Percentiles rank a stretch among this genome's conserved stretches.
Conservation (phyloP, 2,113 vertebrate genomes). For the Mohoua ochrocephala region DNA sequence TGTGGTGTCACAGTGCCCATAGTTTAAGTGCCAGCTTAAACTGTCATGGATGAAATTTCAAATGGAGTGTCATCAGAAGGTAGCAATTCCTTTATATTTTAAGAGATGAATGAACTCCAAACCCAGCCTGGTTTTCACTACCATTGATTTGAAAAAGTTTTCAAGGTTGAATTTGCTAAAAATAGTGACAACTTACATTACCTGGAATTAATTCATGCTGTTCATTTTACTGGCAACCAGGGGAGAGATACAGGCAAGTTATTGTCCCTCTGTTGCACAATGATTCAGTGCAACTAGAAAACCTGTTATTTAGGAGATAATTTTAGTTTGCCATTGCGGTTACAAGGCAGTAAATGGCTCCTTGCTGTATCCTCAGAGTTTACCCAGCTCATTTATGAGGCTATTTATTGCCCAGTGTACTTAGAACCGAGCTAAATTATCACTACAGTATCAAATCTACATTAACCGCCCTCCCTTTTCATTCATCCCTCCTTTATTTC, state of each 20-base stretch:
- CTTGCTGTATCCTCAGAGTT: constrained; percentile 53
- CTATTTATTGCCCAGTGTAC: constrained; percentile 32
- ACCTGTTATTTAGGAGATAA: constrained; percentile 73
- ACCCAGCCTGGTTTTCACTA: neutral
- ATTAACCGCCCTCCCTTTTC: neutral
- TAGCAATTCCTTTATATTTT: neutral
- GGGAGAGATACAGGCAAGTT: constrained; percentile 64
- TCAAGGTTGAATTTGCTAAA: constrained; percentile 21
- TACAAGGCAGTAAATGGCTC: constrained; percentile 67
- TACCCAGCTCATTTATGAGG: constrained; percentile 60
- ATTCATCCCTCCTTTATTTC: constrained; percentile 1
- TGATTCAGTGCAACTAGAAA: constrained; percentile 68
- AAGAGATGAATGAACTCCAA: neutral
- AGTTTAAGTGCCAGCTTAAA: neutral
- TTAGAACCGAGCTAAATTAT: constrained; percentile 58
- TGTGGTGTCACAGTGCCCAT: neutral
- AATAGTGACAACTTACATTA: constrained; percentile 10
- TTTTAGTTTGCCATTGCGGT: constrained; percentile 58
- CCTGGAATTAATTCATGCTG: constrained; percentile 26
- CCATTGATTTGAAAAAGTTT: constrained; percentile 4
- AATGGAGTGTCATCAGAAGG: neutral
- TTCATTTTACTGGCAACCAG: constrained; percentile 56
- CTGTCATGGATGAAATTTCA: neutral
- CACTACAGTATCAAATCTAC: constrained; percentile 17
- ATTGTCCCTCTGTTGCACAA: constrained; percentile 34